phyloP scores from a whole-genome alignment of 2,797 vertebrate species.

The Danio jaintianensis region DNA sequence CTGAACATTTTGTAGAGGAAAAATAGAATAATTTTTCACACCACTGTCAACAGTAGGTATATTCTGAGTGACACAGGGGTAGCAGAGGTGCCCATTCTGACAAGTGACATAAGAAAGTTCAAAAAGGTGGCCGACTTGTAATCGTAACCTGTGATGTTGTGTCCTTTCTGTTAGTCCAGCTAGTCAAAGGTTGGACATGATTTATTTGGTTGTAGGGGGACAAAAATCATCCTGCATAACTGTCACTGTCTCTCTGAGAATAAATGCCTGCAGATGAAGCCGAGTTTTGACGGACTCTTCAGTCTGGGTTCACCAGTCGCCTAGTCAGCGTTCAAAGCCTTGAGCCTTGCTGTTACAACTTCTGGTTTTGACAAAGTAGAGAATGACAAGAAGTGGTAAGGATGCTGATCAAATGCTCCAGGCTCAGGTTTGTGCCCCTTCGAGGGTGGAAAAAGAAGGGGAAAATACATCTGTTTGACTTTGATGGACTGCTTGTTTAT shows the following conservation, averaged over 20 bases:
- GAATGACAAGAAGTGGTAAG: constrained; percentile 49
- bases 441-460: background rate
- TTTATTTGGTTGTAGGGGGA: constrained; percentile 56
- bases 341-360: constrained; percentile 48
- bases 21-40: constrained; percentile 41
- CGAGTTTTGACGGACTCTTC: constrained; percentile 47
- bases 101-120: constrained; percentile 54
- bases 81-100: constrained; percentile 53
- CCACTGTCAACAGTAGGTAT: constrained; percentile 23
- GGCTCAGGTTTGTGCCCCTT: constrained; percentile 20
- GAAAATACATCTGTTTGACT: constrained; percentile 4
- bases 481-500: constrained; percentile 37
- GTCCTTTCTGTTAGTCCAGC: constrained; percentile 63
- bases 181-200: constrained; percentile 55
- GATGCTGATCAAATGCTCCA: constrained; percentile 49
- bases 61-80: constrained; percentile 6
- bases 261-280: constrained; percentile 47
- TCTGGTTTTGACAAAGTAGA: constrained; percentile 61
- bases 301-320: constrained; percentile 50
- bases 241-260: constrained; percentile 56
- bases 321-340: constrained; percentile 50
- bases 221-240: constrained; percentile 54
- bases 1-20: background rate
- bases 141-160: constrained; percentile 53
- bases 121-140: constrained; percentile 42